A percentile compares a stretch with the other conserved stretches of the same genome.
phyloP scores from a whole-genome alignment of 1,140 invertebrate genomes.

The Drosophila hydei region DNA sequence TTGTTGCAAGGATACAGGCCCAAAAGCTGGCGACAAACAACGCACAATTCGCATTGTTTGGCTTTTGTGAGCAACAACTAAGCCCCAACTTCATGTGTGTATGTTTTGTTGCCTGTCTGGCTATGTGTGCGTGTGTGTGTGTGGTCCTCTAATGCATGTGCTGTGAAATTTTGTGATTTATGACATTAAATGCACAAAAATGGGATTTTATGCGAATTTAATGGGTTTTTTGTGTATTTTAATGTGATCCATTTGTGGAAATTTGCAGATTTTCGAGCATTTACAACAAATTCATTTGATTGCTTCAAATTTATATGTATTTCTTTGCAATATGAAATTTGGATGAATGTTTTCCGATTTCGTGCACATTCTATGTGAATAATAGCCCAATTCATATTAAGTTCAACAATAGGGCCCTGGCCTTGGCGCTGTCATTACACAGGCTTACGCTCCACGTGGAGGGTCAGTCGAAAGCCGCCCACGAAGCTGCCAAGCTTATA shows the following conservation, averaged over 20 bases:
- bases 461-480: background rate
- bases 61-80: constrained; percentile 69
- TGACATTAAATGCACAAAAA: constrained; percentile 80
- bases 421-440: background rate
- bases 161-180: constrained; percentile 76
- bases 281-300: constrained; percentile 20
- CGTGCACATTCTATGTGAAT: background rate
- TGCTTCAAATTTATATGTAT: constrained; percentile 3
- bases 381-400: constrained; percentile 7
- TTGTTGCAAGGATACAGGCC: constrained; percentile 28
- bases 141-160: constrained; percentile 43
- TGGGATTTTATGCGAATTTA: constrained; percentile 80
- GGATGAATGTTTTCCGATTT: constrained; percentile 23
- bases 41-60: constrained; percentile 76
- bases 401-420: background rate
- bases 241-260: constrained; percentile 75
- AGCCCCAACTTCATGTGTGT: constrained; percentile 49
- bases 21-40: constrained; percentile 44
- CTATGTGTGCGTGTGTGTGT: constrained; percentile 34
- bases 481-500: constrained; percentile 5
- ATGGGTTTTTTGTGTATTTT: constrained; percentile 80
- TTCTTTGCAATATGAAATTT: constrained; percentile 9
- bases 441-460: background rate
- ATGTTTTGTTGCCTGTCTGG: constrained; percentile 18
- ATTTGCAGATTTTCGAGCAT: constrained; percentile 64